These are phyloP conservation scores for Larimichthys crocea DNA, from an alignment of 2,113 vertebrate species.

Conservation along the genomic window DNA sequence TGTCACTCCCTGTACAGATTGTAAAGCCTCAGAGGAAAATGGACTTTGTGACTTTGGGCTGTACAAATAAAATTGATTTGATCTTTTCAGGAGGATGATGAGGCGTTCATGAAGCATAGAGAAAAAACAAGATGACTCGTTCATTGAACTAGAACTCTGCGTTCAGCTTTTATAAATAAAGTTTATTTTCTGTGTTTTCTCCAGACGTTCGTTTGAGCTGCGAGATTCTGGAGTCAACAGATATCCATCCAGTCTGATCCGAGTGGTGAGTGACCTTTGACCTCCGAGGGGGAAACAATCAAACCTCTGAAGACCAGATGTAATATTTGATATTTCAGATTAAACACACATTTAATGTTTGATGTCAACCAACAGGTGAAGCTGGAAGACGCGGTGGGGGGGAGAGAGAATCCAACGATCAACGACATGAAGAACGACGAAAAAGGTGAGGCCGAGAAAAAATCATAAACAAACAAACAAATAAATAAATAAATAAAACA, in stretches of 20 bases:
- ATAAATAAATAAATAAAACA: no score
- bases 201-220: slow-evolving; percentile 75
- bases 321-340: no score
- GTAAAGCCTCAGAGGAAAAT: no score
- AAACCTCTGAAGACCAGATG: no score
- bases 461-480: no score
- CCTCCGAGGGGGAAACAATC: neutral
- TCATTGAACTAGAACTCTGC: no score
- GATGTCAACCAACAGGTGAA: slow-evolving; percentile 54
- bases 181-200: neutral
- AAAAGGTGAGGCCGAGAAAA: slow-evolving; percentile 49
- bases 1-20: no score
- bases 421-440: slow-evolving; percentile 66
- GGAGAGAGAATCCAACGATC: slow-evolving; percentile 65
- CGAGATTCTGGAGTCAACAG: neutral
- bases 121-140: no score
- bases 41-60: no score
- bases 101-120: no score
- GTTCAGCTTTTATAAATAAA: neutral
- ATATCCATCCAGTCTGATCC: slow-evolving; percentile 61
- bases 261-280: slow-evolving; percentile 74
- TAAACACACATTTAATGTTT: neutral
- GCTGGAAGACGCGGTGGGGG: slow-evolving; percentile 40
- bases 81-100: no score
- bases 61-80: no score